Evolutionary conservation across 2,113 vertebrate genomes (phyloP).

Genomic region (Epinephelus cyanopodus): DNA sequence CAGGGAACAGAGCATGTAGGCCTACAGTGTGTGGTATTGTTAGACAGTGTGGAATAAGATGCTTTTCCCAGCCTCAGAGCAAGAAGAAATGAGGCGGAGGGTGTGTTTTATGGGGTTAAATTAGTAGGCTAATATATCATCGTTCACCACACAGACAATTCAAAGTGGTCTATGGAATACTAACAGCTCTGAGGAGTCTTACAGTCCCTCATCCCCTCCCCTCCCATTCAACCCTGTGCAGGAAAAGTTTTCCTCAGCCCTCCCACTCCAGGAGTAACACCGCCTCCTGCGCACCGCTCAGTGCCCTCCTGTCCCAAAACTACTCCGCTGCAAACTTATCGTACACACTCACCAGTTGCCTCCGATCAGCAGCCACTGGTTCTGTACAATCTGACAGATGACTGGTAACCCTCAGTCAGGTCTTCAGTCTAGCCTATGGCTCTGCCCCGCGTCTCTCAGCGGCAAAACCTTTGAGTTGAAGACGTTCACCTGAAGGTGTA

Average conservation of each 20-base stretch:
- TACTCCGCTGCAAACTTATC: constrained; percentile 68
- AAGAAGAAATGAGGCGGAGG: not conserved
- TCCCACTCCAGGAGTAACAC: constrained; percentile 59
- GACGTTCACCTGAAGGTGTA: constrained; percentile 46
- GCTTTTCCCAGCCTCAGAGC: not conserved
- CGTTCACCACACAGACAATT: not conserved
- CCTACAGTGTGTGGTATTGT: too few species aligned
- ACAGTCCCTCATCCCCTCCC: not conserved
- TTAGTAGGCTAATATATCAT: not conserved
- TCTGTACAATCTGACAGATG: constrained; percentile 57
- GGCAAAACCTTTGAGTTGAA: constrained; percentile 28
- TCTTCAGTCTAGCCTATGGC: constrained; percentile 62
- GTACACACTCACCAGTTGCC: constrained; percentile 42
- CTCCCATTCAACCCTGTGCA: not conserved
- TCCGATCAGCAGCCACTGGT: constrained; percentile 2
- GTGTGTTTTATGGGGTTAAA: not conserved
- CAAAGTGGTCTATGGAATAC: not conserved
- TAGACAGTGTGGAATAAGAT: not conserved
- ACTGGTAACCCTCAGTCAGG: constrained; percentile 38
- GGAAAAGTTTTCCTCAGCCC: constrained; percentile 59
- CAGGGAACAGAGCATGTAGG: not conserved
- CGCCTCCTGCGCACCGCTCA: constrained; percentile 60
- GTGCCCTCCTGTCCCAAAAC: constrained; percentile 63
- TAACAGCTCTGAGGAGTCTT: not conserved
- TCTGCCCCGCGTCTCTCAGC: constrained; percentile 16